These are phyloP conservation scores for Petrocephalus microphthalmus DNA, from an alignment of 2,113 vertebrate genomes.

Conservation along the genomic window DNA sequence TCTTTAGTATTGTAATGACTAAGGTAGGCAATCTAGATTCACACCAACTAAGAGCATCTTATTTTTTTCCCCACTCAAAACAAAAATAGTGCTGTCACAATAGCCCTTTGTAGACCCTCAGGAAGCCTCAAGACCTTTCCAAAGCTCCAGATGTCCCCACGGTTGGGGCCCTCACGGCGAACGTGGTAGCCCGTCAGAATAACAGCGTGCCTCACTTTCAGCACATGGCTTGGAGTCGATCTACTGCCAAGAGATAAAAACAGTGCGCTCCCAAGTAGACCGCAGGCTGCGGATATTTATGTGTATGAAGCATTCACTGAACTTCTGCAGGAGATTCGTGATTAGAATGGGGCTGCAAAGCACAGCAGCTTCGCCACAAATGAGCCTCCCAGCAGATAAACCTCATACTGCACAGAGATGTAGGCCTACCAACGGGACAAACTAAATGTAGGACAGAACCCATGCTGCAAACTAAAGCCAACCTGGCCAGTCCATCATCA, in stretches of 20 bases:
- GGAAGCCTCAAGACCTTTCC: not conserved
- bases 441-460: not conserved
- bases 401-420: not conserved
- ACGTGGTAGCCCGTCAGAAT: not conserved
- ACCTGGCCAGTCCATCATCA: not conserved
- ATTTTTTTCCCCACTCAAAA: not conserved
- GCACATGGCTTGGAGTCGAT: not conserved
- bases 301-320: not conserved
- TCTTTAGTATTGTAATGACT: not conserved
- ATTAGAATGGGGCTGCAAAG: not conserved
- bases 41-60: not conserved
- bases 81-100: not conserved
- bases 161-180: not conserved
- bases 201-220: not conserved
- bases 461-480: not conserved
- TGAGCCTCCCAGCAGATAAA: not conserved
- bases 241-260: not conserved
- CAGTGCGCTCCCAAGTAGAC: not conserved
- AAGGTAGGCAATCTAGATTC: not conserved
- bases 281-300: not conserved
- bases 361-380: not conserved
- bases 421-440: not conserved
- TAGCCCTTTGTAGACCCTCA: not conserved
- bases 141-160: constrained; percentile 8
- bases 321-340: not conserved